Evolutionary conservation across 1,140 invertebrate species (phyloP), one percentile per base, ranked within the genome.

Genomic region (Lucilia cuprina): DNA sequence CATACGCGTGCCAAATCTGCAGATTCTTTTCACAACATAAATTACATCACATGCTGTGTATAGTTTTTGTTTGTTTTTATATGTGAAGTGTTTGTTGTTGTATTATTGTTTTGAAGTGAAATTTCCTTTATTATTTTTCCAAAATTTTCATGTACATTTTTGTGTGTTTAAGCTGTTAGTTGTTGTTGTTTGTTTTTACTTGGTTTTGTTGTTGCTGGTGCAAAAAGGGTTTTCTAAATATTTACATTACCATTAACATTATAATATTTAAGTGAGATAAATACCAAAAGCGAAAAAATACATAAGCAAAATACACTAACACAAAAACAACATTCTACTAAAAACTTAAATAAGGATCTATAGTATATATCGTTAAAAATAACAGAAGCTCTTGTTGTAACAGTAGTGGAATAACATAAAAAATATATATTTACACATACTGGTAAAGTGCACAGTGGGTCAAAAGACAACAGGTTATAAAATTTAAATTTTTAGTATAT

Each of bases 241-340:
- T 80, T 80, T 80, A 49, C 77, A 80, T 49, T 80, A 49, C 41
- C 77, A 80, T 80, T 80, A 80, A 80, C 77, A 80, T 80, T 80
- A 80, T 80, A 80, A 80, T 41, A 80, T 80, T 80, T 80, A 80
- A 80, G 47, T 49, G 47, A 80, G 47, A 47, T 80, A 80, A 80
- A 77, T 35, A 77, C 34, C 30, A 77, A 77, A 35, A 35, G 19
- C 25, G 30, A 35, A 35, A 75, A 41, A 30, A 30, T 30, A 2
- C 25, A 77, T 5, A 77, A 80, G 47, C 5, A 21, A 80, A 25
- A 80, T 49, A 25, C 25, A 30, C 25, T 30, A 10, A 41, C 5
- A 41, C 35, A 41, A 41, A 2, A 41, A 41, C 41, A 8, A 41
- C 41, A 41, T 8, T 5, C 2, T 10, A 41, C 41, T 41, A 41